Conservation (phyloP, 2,888 invertebrate species). For the Harmothoe impar region DNA sequence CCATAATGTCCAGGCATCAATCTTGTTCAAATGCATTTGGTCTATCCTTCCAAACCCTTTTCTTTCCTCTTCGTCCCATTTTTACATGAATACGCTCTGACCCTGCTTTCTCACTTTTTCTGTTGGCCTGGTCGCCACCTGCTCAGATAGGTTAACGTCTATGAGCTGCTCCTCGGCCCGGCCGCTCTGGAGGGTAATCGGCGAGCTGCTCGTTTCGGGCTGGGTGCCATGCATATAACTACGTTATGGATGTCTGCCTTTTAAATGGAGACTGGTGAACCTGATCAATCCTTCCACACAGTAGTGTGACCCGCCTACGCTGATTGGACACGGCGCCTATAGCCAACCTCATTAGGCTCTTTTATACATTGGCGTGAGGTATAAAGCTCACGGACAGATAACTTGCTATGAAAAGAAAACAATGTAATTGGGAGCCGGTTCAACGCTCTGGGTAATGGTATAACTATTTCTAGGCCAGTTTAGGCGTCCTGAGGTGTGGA, state of each 20-base stretch:
- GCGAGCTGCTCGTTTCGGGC: neutral
- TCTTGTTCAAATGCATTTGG: no score
- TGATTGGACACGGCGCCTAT: neutral
- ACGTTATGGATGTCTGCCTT: conserved; percentile 12
- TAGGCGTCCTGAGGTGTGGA: neutral
- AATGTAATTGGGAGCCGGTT: neutral
- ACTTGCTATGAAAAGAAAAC: neutral
- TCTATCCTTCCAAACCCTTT: no score
- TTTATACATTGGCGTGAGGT: conserved; percentile 21
- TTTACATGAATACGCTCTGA: no score
- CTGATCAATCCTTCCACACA: conserved; percentile 34
- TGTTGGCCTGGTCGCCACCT: no score
- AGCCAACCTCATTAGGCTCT: conserved; percentile 36
- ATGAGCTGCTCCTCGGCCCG: neutral
- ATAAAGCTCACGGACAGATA: conserved; percentile 32
- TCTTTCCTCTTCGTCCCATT: no score
- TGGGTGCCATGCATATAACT: neutral
- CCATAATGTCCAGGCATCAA: no score
- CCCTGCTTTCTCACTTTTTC: no score
- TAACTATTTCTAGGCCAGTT: conserved; percentile 1
- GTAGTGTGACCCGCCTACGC: neutral
- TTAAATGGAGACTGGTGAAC: conserved; percentile 17
- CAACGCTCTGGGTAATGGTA: conserved; percentile 1
- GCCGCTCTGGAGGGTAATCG: neutral
- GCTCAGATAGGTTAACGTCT: neutral